phyloP scores from a whole-genome alignment of 1,140 invertebrate genomes.

The Pteromalus puparum region DNA sequence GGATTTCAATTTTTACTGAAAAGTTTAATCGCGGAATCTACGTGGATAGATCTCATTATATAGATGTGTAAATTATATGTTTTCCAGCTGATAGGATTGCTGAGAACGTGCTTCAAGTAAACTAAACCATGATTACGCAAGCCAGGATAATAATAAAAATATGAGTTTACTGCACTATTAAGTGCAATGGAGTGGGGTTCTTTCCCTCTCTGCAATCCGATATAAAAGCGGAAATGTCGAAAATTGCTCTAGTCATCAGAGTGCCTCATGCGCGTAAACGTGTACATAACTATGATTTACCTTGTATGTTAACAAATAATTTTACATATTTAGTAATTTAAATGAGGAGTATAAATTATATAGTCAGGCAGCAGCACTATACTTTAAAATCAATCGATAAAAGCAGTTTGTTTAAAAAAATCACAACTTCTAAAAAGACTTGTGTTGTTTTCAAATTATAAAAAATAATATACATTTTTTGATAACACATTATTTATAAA shows the following conservation, averaged over 20 bases:
- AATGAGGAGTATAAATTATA: too few species aligned
- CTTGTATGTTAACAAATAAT: slow-evolving; percentile 20
- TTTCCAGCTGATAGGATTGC: background rate
- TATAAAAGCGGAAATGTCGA: slow-evolving; percentile 61
- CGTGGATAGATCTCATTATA: slow-evolving; percentile 22
- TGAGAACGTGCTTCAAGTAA: slow-evolving; percentile 2
- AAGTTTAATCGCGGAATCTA: slow-evolving; percentile 26
- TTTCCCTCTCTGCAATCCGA: slow-evolving; percentile 18
- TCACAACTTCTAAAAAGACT: too few species aligned
- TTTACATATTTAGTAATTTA: background rate
- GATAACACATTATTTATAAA: too few species aligned
- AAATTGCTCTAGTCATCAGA: slow-evolving; percentile 39
- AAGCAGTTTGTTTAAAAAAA: too few species aligned
- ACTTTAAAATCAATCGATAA: too few species aligned
- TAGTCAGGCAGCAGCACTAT: too few species aligned
- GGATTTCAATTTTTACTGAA: background rate
- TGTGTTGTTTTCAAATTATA: too few species aligned
- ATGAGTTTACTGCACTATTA: slow-evolving; percentile 18
- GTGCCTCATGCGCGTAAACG: slow-evolving; percentile 40
- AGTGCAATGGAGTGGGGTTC: slow-evolving; percentile 10
- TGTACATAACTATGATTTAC: slow-evolving; percentile 44
- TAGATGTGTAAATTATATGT: background rate
- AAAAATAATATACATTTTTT: too few species aligned
- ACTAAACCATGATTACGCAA: slow-evolving; percentile 24
- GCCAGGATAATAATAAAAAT: slow-evolving; percentile 40